Conservation (phyloP, 2,888 invertebrate genomes). For the Drosophila mimica region DNA sequence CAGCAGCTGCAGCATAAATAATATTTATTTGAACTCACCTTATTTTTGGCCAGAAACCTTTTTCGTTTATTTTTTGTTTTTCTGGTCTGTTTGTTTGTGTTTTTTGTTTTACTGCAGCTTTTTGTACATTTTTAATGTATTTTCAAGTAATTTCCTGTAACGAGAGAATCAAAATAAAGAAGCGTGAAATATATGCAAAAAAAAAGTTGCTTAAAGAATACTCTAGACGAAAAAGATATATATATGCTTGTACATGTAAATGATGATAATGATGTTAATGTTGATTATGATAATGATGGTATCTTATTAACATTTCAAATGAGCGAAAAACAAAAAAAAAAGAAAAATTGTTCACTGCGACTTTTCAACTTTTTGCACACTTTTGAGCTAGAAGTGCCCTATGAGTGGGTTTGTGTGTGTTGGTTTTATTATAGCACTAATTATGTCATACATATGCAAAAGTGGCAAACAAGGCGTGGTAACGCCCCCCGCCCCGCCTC, state of each 20-base stretch:
- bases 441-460: constrained; percentile 80
- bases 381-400: constrained; percentile 50
- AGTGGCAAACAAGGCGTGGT: constrained; percentile 70
- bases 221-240: constrained; percentile 20
- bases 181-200: constrained; percentile 70
- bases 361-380: constrained; percentile 68
- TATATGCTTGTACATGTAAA: constrained; percentile 7
- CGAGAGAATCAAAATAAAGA: constrained; percentile 34
- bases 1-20: constrained; percentile 27
- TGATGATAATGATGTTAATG: constrained; percentile 11
- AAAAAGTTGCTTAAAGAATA: constrained; percentile 16
- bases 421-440: constrained; percentile 74
- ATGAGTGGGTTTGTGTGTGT: constrained; percentile 24
- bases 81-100: constrained; percentile 6
- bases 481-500: constrained; percentile 1
- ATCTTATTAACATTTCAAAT: constrained; percentile 74
- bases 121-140: constrained; percentile 73
- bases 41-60: constrained; percentile 31
- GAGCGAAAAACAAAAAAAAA: constrained; percentile 37
- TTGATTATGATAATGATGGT: constrained; percentile 26
- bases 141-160: constrained; percentile 73
- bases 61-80: constrained; percentile 12
- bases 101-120: constrained; percentile 38
- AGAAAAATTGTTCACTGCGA: constrained; percentile 37
- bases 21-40: constrained; percentile 67